A percentile compares a stretch with the other conserved stretches of the same genome.
These are phyloP conservation scores for Platyura marginata DNA, from an alignment of 1,140 invertebrate genomes.

Conservation along the genomic window DNA sequence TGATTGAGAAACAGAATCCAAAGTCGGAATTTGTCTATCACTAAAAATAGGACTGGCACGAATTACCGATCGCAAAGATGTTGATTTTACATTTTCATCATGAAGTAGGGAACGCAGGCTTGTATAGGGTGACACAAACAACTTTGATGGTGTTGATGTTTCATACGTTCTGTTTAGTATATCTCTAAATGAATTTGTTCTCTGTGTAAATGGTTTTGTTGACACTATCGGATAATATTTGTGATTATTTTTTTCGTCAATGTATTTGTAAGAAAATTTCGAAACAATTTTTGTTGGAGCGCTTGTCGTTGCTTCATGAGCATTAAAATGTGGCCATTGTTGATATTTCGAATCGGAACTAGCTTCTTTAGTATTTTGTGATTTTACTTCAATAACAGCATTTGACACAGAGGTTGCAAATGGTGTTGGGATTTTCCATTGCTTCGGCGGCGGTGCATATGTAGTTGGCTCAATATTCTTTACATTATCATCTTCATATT, in stretches of 20 bases:
- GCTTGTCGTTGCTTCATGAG: conserved; percentile 5
- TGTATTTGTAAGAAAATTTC: background rate
- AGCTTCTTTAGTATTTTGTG: background rate
- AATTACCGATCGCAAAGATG: background rate
- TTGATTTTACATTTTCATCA: conserved; percentile 8
- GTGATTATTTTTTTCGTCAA: background rate
- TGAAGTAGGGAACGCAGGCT: conserved; percentile 19
- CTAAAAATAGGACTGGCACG: background rate
- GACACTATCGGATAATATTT: conserved; percentile 3
- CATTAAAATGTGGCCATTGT: background rate
- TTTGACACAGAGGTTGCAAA: background rate
- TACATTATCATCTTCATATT: background rate
- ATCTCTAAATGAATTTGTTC: conserved; percentile 14
- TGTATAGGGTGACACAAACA: conserved; percentile 20
- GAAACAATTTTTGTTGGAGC: conserved; percentile 4
- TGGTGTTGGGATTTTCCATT: background rate
- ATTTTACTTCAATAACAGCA: background rate
- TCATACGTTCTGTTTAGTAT: conserved; percentile 9
- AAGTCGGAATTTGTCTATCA: too few species aligned
- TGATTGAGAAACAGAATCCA: too few species aligned
- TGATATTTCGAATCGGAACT: too few species aligned
- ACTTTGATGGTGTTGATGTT: conserved; percentile 11
- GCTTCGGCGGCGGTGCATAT: conserved; percentile 14
- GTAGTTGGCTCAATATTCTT: conserved; percentile 20
- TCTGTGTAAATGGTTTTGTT: conserved; percentile 9